Conservation (phyloP, 35 echinoderm and acorn worm species). For the Strongylocentrotus purpuratus region DNA sequence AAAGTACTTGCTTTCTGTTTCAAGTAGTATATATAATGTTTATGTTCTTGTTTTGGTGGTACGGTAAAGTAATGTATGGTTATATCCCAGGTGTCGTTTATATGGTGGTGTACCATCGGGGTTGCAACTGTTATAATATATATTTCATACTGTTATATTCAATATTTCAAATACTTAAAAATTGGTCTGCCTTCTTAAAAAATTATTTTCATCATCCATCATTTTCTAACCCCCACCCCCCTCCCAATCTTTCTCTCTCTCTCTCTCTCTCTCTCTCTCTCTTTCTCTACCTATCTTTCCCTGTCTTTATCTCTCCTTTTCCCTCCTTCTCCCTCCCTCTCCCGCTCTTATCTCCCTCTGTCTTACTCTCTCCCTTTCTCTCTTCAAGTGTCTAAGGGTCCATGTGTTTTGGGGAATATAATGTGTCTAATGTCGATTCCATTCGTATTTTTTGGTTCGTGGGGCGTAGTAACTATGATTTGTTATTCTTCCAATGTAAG, state of each 20-base stretch:
- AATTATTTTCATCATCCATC: too few species aligned
- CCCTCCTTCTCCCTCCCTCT: too few species aligned
- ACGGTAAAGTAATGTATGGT: not conserved
- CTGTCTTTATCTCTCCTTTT: too few species aligned
- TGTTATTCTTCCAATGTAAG: too few species aligned
- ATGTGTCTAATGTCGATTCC: too few species aligned
- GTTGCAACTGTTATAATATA: too few species aligned
- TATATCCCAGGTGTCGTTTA: not conserved
- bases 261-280: not conserved
- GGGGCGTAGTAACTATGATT: too few species aligned
- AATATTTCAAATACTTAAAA: not conserved
- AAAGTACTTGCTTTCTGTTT: slow-evolving; percentile 16
- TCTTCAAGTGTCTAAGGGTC: not conserved
- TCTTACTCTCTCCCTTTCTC: not conserved
- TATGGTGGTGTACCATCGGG: not conserved
- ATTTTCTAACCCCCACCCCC: too few species aligned
- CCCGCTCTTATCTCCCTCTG: not conserved
- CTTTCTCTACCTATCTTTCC: too few species aligned
- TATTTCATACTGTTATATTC: too few species aligned
- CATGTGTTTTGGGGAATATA: too few species aligned
- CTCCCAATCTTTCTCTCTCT: not conserved
- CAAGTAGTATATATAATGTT: not conserved
- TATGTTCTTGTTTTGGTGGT: not conserved
- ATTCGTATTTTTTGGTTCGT: too few species aligned
- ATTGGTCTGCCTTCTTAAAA: not conserved